Evolutionary conservation across 2,113 vertebrate genomes (phyloP).

Genomic region (Urocitellus parryii): DNA sequence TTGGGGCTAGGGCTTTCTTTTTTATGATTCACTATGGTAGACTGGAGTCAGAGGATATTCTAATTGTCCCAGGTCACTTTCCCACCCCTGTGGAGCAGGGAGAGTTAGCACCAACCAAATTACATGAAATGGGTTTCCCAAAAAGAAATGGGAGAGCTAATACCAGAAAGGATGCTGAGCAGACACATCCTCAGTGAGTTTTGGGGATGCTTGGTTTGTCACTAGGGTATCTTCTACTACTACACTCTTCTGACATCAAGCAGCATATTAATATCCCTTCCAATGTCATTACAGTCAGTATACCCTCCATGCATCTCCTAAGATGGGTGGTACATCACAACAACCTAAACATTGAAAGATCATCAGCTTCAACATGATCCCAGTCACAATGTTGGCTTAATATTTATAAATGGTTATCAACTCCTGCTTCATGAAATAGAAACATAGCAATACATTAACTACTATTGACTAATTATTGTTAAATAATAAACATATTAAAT

Average conservation of each 20-base stretch:
- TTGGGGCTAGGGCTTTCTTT: not conserved
- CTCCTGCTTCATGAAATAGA: not conserved
- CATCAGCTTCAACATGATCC: not conserved
- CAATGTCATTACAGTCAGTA: not conserved
- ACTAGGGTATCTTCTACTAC: not conserved
- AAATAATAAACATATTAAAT: constrained; percentile 8
- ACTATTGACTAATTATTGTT: not conserved
- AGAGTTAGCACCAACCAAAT: not conserved
- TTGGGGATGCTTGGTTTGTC: not conserved
- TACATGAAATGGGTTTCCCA: not conserved
- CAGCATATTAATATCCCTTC: not conserved
- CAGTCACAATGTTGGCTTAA: not conserved
- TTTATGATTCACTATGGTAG: not conserved
- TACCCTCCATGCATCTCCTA: too few species aligned
- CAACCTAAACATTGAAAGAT: not conserved
- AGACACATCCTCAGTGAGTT: not conserved
- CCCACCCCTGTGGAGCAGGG: not conserved
- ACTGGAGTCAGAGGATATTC: rapidly evolving
- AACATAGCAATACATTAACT: not conserved
- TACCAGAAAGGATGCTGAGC: not conserved
- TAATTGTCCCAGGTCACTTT: not conserved
- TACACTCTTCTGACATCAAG: not conserved
- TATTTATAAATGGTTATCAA: constrained; percentile 3
- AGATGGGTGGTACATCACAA: not conserved
- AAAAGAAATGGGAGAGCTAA: not conserved